Conservation (phyloP, 2,113 vertebrate species). For the Romanogobio albipinnatus region DNA sequence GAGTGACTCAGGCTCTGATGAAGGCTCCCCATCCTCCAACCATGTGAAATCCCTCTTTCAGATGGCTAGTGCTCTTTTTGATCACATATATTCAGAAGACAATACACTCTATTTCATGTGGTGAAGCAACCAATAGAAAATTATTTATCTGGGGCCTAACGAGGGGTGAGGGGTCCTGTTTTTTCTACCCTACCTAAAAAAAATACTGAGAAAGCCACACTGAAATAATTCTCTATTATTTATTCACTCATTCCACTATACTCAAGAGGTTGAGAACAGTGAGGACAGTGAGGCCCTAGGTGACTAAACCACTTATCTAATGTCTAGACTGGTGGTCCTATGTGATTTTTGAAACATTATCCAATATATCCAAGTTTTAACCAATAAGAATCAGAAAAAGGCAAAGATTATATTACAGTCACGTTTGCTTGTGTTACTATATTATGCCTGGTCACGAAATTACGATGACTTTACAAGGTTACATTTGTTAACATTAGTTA, state of each 20-base stretch:
- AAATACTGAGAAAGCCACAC: background rate
- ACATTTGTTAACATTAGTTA: background rate
- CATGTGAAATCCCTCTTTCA: conserved; percentile 9
- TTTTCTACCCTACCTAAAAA: background rate
- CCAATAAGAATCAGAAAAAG: background rate
- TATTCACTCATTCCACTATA: background rate
- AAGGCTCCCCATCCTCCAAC: conserved; percentile 26
- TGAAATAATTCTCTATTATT: background rate
- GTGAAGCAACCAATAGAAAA: background rate
- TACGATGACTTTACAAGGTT: background rate
- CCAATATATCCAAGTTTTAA: background rate
- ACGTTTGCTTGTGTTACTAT: background rate
- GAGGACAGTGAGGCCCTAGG: conserved; percentile 1
- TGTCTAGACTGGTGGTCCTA: conserved; percentile 23
- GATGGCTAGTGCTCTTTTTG: conserved; percentile 41
- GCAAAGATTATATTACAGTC: background rate
- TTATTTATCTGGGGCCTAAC: background rate
- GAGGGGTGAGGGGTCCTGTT: background rate
- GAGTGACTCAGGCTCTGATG: conserved; percentile 37
- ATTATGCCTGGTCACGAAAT: background rate
- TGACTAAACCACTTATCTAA: conserved; percentile 33
- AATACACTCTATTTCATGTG: conserved; percentile 30
- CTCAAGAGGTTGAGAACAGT: background rate
- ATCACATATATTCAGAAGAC: conserved; percentile 36
- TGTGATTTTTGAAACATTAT: conserved; percentile 11